These are phyloP conservation scores for Nyleta sp. DNA, from an alignment of 2,888 invertebrate genomes.

Conservation along the genomic window DNA sequence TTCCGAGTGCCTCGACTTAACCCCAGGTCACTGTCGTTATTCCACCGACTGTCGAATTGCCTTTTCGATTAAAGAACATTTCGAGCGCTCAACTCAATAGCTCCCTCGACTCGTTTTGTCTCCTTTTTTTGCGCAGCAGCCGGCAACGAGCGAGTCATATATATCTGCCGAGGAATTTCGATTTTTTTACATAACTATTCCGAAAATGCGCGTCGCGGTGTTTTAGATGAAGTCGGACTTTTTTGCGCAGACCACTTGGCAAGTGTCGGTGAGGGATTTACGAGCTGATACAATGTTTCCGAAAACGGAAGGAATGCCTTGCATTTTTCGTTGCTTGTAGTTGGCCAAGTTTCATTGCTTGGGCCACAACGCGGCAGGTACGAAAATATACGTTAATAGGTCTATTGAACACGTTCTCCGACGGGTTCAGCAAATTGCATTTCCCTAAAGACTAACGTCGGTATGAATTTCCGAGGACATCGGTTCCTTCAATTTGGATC, in stretches of 20 bases:
- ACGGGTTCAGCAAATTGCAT: too few species aligned
- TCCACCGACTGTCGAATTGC: slow-evolving; percentile 64
- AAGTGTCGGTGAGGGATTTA: not conserved
- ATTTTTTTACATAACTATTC: slow-evolving; percentile 51
- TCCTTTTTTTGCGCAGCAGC: slow-evolving; percentile 19
- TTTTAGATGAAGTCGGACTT: slow-evolving; percentile 41
- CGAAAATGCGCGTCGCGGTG: slow-evolving; percentile 25
- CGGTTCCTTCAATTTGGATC: too few species aligned
- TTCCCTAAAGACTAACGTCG: too few species aligned
- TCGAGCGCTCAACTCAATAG: slow-evolving; percentile 54
- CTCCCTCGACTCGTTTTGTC: slow-evolving; percentile 21
- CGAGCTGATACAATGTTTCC: not conserved
- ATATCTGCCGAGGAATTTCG: slow-evolving; percentile 47
- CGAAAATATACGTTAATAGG: too few species aligned
- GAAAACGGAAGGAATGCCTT: not conserved
- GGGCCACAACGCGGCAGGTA: too few species aligned
- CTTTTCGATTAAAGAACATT: slow-evolving; percentile 63
- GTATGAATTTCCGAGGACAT: too few species aligned
- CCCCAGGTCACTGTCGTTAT: slow-evolving; percentile 64
- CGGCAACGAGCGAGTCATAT: slow-evolving; percentile 20
- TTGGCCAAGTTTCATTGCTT: too few species aligned
- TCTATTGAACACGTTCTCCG: too few species aligned
- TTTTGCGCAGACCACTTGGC: not conserved
- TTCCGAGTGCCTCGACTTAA: slow-evolving; percentile 52
- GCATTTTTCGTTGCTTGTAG: not conserved